Evolutionary conservation across 2,888 invertebrate genomes (phyloP), one percentile per base, ranked within the genome.

Genomic region (Spodoptera exigua): DNA sequence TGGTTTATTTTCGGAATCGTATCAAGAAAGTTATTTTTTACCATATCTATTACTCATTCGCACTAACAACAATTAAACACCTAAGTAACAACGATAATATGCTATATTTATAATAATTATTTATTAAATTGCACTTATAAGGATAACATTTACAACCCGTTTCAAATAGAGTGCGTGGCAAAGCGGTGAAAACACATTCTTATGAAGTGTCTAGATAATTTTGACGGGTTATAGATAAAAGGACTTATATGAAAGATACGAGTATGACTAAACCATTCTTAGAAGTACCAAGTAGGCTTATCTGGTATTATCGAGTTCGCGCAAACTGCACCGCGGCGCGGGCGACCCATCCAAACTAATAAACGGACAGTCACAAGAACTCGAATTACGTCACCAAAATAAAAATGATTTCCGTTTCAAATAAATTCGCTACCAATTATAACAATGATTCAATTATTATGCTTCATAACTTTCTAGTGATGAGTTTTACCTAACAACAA

Each of bases 291-390:
- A 66, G 49, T 44, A 45, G 27, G 62, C 67, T 68, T 79, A 77
- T 77, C 79, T 61, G 12, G 48, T 46, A 53, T 74, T 77, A 77
- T 77, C 76, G 51, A 21, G 40, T 70, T 61, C 67, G 59, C 65
- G 62, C 65, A 62, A 73, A 64, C 60, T 53, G 61, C 47, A 55
- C 44, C 51, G 27, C 60, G 32, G 45, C 52, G 27, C 27, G 13
- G 14, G 60, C 36, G 57, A 54, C 56, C 53, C 74, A 64, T 70
- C 64, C 48, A 53, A 56, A 43, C 43, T 48, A 46, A 66, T 61
- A 78, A 73, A 73, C 73, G 69, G 61, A 53, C 36, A 48, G 35
- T 73, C 52, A 58, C 52, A 53, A 55, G 74, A 79, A 76, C 65
- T 58, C 21, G 5, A 39, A 66, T 77, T 60, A 64, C 79, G 68